Percentiles rank a stretch among this genome's conserved stretches.
Conservation (phyloP, 2,797 vertebrate species). For the Alectoris magna region DNA sequence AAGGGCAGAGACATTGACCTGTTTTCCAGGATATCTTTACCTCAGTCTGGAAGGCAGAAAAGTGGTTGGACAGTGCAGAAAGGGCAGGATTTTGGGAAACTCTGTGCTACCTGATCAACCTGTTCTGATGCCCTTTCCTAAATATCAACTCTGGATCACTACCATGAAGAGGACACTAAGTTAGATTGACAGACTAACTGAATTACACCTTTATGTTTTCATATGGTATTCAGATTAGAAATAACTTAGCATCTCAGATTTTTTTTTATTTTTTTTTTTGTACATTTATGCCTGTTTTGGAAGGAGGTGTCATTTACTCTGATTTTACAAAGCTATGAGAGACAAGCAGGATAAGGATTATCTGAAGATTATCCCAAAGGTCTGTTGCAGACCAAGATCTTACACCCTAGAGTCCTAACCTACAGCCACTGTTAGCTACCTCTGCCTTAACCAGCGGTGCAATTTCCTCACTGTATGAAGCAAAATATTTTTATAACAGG, state of each 20-base stretch:
- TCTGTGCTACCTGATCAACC: background rate
- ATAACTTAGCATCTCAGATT: background rate
- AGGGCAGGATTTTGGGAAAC: background rate
- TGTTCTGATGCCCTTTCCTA: background rate
- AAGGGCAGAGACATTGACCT: background rate
- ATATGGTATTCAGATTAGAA: background rate
- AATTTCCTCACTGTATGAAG: background rate
- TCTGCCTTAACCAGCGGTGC: background rate
- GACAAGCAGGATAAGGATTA: background rate
- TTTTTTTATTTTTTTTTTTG: background rate
- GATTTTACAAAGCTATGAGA: background rate
- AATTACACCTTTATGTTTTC: background rate
- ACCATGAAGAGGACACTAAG: background rate
- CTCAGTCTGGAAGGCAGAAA: background rate
- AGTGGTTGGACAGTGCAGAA: accelerated
- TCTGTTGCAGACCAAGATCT: background rate
- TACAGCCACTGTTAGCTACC: background rate
- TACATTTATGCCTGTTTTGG: background rate
- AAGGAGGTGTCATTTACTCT: background rate
- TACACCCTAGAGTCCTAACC: background rate
- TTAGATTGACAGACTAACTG: background rate
- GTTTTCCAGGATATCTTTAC: background rate
- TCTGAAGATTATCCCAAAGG: background rate
- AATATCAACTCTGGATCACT: background rate
- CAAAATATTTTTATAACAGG: background rate